These are phyloP conservation scores for Emydura subglobosa DNA, from an alignment of 2,113 vertebrate genomes.

Conservation along the genomic window DNA sequence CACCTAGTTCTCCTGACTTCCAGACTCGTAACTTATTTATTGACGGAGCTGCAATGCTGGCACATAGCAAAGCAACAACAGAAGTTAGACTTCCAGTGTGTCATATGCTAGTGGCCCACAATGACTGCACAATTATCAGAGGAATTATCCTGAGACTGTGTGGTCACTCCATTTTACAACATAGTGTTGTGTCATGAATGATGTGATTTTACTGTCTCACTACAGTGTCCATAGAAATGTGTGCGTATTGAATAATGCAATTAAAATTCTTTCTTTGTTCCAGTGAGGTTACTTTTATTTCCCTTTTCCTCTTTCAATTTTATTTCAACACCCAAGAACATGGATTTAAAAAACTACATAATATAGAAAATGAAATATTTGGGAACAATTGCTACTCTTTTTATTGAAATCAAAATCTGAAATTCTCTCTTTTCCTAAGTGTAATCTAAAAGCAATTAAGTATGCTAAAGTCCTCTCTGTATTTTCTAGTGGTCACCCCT, in stretches of 20 bases:
- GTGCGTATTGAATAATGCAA: neutral
- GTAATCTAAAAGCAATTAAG: neutral
- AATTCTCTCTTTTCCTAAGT: neutral
- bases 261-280: neutral
- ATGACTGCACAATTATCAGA: neutral
- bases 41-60: neutral
- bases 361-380: rapidly evolving
- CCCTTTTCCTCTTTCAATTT: neutral
- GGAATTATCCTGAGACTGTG: neutral
- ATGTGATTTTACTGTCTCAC: neutral
- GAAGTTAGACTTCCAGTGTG: neutral
- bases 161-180: neutral
- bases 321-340: neutral
- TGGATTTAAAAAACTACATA: neutral
- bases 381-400: neutral
- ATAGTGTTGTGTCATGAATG: neutral
- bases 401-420: neutral
- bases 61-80: neutral
- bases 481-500: neutral
- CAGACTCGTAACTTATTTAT: neutral
- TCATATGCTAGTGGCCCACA: neutral
- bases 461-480: neutral
- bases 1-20: neutral
- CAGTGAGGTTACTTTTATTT: neutral
- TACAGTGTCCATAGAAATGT: neutral